Conservation (phyloP, 1,140 invertebrate genomes). For the Drosophila triauraria region DNA sequence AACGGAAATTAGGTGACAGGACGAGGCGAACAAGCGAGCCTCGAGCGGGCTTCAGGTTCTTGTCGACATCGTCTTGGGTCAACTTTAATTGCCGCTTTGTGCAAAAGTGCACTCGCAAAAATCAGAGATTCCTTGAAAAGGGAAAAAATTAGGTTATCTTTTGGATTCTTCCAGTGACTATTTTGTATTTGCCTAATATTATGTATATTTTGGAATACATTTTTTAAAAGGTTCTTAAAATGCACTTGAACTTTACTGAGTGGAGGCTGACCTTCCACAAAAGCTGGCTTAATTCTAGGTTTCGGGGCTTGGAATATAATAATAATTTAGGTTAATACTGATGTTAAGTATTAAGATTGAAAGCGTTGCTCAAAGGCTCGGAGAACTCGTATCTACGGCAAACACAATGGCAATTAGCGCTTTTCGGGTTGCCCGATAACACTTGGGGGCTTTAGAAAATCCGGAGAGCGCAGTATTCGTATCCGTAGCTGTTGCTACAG, state of each 20-base stretch:
- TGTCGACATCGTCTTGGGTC: conserved; percentile 70
- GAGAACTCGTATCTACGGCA: conserved; percentile 20
- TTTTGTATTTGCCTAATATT: too few relatives aligned
- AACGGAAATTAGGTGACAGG: conserved; percentile 83
- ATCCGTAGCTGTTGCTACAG: conserved; percentile 14
- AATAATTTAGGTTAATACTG: too few relatives aligned
- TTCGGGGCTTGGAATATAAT: too few relatives aligned
- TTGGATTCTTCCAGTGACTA: too few relatives aligned
- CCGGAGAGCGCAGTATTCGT: conserved; percentile 30
- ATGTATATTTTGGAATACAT: too few relatives aligned
- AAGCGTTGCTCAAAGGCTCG: conserved; percentile 7
- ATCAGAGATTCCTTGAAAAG: background rate
- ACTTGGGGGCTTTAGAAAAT: conserved; percentile 48
- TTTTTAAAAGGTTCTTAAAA: too few relatives aligned
- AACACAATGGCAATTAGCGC: conserved; percentile 60
- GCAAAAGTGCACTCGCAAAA: conserved; percentile 15
- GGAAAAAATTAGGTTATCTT: too few relatives aligned
- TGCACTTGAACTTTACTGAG: too few relatives aligned
- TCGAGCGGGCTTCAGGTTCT: conserved; percentile 47
- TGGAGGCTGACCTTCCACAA: too few relatives aligned
- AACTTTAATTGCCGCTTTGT: conserved; percentile 72
- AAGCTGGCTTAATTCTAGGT: too few relatives aligned
- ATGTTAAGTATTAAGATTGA: too few relatives aligned
- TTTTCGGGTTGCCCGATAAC: conserved; percentile 57
- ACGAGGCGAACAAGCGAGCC: conserved; percentile 55